Base-by-base conservation (phyloP, 2,797 vertebrate species). In the Gallinago stenura region DNA sequence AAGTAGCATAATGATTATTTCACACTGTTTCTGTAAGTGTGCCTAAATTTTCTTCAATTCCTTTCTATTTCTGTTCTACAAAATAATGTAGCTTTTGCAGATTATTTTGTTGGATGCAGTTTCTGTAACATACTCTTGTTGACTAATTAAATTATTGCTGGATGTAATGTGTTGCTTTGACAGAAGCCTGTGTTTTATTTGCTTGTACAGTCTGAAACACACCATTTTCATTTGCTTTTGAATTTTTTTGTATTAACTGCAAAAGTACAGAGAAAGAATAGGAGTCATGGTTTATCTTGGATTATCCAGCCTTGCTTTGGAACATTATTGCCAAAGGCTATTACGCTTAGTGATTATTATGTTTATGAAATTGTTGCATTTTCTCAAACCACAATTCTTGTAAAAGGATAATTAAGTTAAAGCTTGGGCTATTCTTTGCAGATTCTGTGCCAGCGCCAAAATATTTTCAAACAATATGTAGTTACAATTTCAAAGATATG, bases 311-410 rank as follows among this genome's bases (percentile, higher is more conserved):
- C 71, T 95, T 87, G 83, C 89, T 96, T 90, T 90, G 57, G 78
- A 72, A 80, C 71, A 56, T 43, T 65, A 53, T 60, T 94, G 89
- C 92, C 87, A 94, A 96, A 91, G 97, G 93, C 90, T 90, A 57
- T 94, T 94, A 90, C 15, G 7, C 64, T 50, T 93, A 77, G 91
- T 90, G 95, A 91, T 95, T 95, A 65, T 95, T 75, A 62, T 97
- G 62, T 93, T 96, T 97, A 37, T 33, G 39, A 96, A 83, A 41
- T 66, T 83, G 73, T 89, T 95, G 68, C 95, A 92, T 96, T 97
- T 97, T 97, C 83, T 91, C 86, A 97, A 96, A 94, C 94, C 93
- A 92, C 89, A 95, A 18, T 83, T 92, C 88, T 96, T 97, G 88
- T 96, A 95, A 94, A 90, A 96, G 95, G 79, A 82, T 96, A 87